Conservation (phyloP, 2,888 invertebrate genomes). For the Tanypteryx hageni region DNA sequence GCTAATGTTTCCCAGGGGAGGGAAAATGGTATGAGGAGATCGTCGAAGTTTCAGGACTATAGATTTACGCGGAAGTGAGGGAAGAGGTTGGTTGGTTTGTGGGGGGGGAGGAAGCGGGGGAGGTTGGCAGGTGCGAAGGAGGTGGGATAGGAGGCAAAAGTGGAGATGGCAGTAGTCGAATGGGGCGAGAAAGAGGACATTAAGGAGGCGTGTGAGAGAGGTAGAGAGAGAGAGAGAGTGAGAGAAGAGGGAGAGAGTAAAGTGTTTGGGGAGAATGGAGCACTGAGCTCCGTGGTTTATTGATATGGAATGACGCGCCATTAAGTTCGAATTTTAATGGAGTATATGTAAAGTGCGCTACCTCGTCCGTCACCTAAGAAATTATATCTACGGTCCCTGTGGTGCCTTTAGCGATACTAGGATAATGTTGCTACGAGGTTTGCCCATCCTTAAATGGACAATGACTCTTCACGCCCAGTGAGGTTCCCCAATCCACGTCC, state of each 20-base stretch:
- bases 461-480: slow-evolving; percentile 7
- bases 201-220: neutral
- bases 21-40: neutral
- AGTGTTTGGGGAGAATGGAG: neutral
- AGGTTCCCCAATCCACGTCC: neutral
- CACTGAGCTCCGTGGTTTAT: slow-evolving; percentile 48
- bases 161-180: slow-evolving; percentile 37
- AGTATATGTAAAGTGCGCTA: slow-evolving; percentile 31
- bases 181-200: slow-evolving; percentile 53
- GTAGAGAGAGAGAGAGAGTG: neutral
- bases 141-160: neutral
- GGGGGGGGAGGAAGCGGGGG: neutral
- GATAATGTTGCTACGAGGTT: slow-evolving; percentile 48
- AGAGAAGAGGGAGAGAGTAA: neutral
- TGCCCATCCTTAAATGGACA: slow-evolving; percentile 30
- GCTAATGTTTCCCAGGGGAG: slow-evolving; percentile 47
- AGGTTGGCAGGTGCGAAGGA: neutral
- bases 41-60: slow-evolving; percentile 55
- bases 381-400: neutral
- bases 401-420: too few species aligned
- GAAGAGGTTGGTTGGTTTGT: neutral
- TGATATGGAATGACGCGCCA: slow-evolving; percentile 39
- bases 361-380: slow-evolving; percentile 16
- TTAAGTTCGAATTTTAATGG: slow-evolving; percentile 57
- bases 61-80: slow-evolving; percentile 47